Evolutionary conservation across 2,113 vertebrate genomes (phyloP), one percentile per base, ranked within the genome.

Genomic region (Cichladusa arquata): DNA sequence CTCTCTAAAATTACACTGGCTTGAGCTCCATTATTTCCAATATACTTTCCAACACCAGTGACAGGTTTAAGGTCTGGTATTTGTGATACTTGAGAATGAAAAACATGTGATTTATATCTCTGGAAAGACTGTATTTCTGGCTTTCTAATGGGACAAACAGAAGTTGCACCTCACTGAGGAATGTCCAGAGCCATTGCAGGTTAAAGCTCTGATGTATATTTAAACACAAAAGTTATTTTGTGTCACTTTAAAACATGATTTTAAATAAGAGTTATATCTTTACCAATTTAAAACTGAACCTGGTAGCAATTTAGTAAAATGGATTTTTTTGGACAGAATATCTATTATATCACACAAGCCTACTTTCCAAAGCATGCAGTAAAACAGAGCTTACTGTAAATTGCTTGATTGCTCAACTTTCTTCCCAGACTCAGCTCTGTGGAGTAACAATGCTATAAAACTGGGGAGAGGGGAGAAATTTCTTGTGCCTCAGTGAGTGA

Each of bases 81-180:
- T 92, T 94, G 60, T 78, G 73, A 79, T 89, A 42, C 40, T 91
- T 79, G 70, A 82, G 42, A 91, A 42, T 12, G 23, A 90, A 95
- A 95, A 36, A 2, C 18, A 13, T 80, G 29, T 42, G 50, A 89
- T 93, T 92, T 87, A 72, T 82, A 70, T n/a, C 23, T 79, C 53
- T 89, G 78, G 53, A 79, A 79, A 87, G n/a, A 71, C 25, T 51
- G 33, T 36, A 23, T 42, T 92, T 92, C 82, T 78, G 11, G 47
- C 31, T 90, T 93, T 92, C 44, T 92, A 88, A 92, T 92, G 67
- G 90, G 47, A 73, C 67, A 92, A 94, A 80, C 85, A 83, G 74
- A 88, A 92, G 71, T 82, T 88, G 38, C 54, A 72, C 79, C 71
- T 82, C 74, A 0, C 34, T 57, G 42, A 81, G 56, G 71, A 93